Base-by-base conservation (phyloP, 2,888 invertebrate genomes). In the Pelosia muscerda region DNA sequence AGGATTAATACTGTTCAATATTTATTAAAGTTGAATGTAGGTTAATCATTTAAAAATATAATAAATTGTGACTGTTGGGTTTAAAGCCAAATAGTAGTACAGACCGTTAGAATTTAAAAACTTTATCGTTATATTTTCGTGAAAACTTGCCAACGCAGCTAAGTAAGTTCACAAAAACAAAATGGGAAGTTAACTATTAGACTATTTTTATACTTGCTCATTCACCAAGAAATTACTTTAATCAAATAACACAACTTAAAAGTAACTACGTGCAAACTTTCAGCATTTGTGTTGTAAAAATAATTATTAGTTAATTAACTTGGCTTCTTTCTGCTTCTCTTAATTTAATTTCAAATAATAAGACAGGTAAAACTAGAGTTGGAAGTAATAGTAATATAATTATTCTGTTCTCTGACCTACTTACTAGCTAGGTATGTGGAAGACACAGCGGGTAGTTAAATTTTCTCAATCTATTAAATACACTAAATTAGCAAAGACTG, bases 331-430 rank as follows among this genome's bases (percentile, higher is more conserved):
- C 63, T 22, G 31, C 31, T 63, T 8, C 31, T 54, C 23, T 54
- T 63, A 54, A 54, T 62, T 15, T 38, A 49, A 66, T 66, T 23
- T 22, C 31, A 57, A n/a, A 31, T 57, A 67, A 67, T 49, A 63
- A 63, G 38, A 9, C 53, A 53, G 38, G 13, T 26, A 56, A 59
- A 59, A 56, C 63, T 63, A 55, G 15, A 13, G 62, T 42, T 53
- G 53, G 23, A 31, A 49, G 56, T n/a, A 49, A 56, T 61, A 34
- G 57, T 63, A 67, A 67, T 63, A 56, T 42, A 62, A 67, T 67
- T 67, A 61, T 61, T 66, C 3, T 26, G 15, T 55, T 38, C 57
- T 57, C 57, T 63, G 66, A 63, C 57, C 57, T 31, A 67, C 49
- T 62, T 67, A 49, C 25, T 53, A 26, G 6, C 22, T 56, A 26